phyloP scores from a whole-genome alignment of 2,797 vertebrate genomes.

The Galagoides demidoff region DNA sequence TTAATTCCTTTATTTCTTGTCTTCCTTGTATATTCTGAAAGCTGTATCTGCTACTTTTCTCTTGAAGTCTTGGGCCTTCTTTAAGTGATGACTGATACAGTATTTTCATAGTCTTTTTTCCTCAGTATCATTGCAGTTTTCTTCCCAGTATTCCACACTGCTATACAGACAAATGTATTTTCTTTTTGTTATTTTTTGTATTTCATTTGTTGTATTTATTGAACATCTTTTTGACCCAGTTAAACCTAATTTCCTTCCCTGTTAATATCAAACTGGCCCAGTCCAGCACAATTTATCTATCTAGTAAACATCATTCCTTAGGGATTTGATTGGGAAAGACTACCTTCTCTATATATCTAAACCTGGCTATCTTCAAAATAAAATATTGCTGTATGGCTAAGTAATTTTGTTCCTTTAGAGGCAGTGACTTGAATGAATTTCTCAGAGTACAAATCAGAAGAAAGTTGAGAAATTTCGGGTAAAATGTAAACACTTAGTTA shows the following conservation, averaged over 20 bases:
- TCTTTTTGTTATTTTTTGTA: conserved; percentile 46
- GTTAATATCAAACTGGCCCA: background rate
- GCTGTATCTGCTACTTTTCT: background rate
- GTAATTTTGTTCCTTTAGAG: background rate
- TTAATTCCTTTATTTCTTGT: background rate
- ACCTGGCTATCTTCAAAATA: background rate
- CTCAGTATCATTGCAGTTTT: background rate
- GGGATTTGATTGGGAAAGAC: background rate
- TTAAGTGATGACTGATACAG: background rate
- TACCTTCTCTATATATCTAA: conserved; percentile 37
- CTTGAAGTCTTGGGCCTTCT: background rate
- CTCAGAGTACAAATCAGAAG: background rate
- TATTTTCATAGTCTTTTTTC: background rate
- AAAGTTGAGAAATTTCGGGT: background rate
- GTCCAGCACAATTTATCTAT: background rate
- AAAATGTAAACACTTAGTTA: background rate
- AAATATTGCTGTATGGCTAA: background rate
- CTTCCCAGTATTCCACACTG: background rate
- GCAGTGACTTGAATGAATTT: background rate
- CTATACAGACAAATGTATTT: conserved; percentile 21
- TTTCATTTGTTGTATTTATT: conserved; percentile 44
- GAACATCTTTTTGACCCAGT: background rate
- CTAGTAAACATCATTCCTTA: conserved; percentile 47
- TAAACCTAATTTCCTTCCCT: conserved; percentile 2
- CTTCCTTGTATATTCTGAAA: background rate